phyloP scores from a whole-genome alignment of 2,113 vertebrate genomes.

The Pteronura brasiliensis region DNA sequence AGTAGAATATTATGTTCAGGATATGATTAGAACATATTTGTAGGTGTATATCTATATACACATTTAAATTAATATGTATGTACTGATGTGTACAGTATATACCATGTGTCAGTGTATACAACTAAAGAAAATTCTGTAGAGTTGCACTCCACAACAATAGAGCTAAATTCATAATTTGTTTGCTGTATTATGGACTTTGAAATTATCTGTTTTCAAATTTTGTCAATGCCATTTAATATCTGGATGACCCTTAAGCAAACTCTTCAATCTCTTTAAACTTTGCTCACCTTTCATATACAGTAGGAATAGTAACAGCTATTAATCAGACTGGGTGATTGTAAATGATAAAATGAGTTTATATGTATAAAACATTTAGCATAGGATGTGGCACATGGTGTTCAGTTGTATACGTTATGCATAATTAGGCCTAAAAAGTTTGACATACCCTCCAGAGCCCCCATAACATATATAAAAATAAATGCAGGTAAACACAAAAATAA shows the following conservation, averaged over 20 bases:
- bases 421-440: not conserved
- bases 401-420: not conserved
- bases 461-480: not conserved
- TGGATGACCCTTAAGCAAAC: not conserved
- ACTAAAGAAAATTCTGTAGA: not conserved
- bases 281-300: not conserved
- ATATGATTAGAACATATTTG: not conserved
- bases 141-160: not conserved
- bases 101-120: not conserved
- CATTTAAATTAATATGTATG: not conserved
- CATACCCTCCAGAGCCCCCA: not conserved
- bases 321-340: not conserved
- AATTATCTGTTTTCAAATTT: not conserved
- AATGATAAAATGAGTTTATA: not conserved
- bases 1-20: conserved; percentile 3
- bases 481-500: not conserved
- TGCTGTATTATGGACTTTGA: not conserved
- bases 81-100: not conserved
- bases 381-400: not conserved
- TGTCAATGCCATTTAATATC: not conserved
- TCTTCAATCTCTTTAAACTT: not conserved
- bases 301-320: not conserved
- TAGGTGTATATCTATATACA: not conserved
- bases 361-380: not conserved
- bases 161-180: not conserved